Conservation (phyloP, 2,888 invertebrate genomes). For the Cristatella mucedo region DNA sequence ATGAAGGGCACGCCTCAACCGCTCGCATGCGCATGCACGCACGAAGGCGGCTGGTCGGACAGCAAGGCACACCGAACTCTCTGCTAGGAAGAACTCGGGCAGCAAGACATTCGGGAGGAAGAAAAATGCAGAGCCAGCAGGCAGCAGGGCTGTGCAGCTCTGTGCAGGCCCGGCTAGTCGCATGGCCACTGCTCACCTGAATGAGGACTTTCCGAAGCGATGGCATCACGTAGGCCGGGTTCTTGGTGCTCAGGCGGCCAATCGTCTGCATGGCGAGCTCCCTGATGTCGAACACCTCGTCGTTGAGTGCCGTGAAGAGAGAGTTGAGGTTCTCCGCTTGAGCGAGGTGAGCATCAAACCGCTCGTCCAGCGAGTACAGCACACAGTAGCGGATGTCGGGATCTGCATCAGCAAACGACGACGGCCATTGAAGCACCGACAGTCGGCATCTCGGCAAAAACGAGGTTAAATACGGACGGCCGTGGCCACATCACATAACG, state of each 20-base stretch:
- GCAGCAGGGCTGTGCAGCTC: no score
- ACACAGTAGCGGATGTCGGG: constrained; percentile 85
- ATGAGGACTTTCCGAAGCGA: constrained; percentile 79
- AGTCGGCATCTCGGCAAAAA: no score
- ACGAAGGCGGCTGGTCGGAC: no score
- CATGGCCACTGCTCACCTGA: constrained; percentile 42
- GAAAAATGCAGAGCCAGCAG: no score
- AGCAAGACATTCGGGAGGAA: no score
- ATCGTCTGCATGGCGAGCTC: constrained; percentile 84
- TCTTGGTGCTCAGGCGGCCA: constrained; percentile 75
- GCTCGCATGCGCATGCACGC: no score
- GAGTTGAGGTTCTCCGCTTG: constrained; percentile 87
- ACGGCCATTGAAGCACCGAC: not conserved
- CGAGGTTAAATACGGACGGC: no score
- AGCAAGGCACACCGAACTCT: no score
- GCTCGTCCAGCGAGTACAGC: constrained; percentile 65
- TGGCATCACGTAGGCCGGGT: constrained; percentile 97
- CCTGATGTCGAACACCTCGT: constrained; percentile 87
- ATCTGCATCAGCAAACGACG: constrained; percentile 42
- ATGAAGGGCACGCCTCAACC: no score
- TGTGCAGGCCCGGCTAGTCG: no score
- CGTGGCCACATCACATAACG: no score
- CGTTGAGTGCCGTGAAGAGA: constrained; percentile 83
- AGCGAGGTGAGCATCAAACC: constrained; percentile 79
- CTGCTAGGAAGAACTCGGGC: no score